phyloP scores from a whole-genome alignment of 1,140 invertebrate genomes.

The Archivesica marissinica region DNA sequence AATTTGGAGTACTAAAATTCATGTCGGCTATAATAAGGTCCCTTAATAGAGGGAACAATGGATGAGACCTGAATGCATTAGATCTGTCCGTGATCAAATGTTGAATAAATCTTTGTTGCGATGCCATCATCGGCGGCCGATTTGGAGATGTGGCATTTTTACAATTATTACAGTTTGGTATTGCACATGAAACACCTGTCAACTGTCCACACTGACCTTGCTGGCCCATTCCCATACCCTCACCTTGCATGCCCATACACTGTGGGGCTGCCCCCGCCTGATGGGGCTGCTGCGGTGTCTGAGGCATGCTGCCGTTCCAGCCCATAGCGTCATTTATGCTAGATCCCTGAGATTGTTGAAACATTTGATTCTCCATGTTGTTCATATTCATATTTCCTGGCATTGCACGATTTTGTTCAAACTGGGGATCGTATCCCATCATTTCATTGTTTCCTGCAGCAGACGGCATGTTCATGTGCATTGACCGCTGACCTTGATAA shows the following conservation, averaged over 20 bases:
- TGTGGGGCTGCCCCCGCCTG: slow-evolving; percentile 64
- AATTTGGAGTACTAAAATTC: slow-evolving; percentile 81
- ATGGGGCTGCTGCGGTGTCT: slow-evolving; percentile 63
- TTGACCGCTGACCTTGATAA: slow-evolving; percentile 13
- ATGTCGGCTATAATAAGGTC: slow-evolving; percentile 83
- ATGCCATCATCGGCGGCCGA: slow-evolving; percentile 77
- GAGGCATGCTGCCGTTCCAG: slow-evolving; percentile 68
- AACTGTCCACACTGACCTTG: slow-evolving; percentile 64
- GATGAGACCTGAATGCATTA: slow-evolving; percentile 82
- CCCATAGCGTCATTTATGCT: slow-evolving; percentile 51
- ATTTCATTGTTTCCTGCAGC: slow-evolving; percentile 39
- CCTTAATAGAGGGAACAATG: slow-evolving; percentile 81
- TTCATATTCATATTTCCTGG: slow-evolving; percentile 66
- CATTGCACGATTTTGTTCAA: slow-evolving; percentile 65
- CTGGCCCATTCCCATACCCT: slow-evolving; percentile 51
- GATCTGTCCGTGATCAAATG: slow-evolving; percentile 81
- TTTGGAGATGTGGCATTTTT: slow-evolving; percentile 72
- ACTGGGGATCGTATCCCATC: slow-evolving; percentile 59
- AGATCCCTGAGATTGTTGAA: slow-evolving; percentile 58
- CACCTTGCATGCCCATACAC: slow-evolving; percentile 55
- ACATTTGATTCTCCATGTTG: slow-evolving; percentile 57
- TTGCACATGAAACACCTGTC: slow-evolving; percentile 68
- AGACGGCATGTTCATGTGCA: slow-evolving; percentile 44
- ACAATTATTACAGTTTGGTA: slow-evolving; percentile 76
- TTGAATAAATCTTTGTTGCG: slow-evolving; percentile 82